Evolutionary conservation across 2,113 vertebrate species (phyloP).

Genomic region (Pollimyrus isidori): DNA sequence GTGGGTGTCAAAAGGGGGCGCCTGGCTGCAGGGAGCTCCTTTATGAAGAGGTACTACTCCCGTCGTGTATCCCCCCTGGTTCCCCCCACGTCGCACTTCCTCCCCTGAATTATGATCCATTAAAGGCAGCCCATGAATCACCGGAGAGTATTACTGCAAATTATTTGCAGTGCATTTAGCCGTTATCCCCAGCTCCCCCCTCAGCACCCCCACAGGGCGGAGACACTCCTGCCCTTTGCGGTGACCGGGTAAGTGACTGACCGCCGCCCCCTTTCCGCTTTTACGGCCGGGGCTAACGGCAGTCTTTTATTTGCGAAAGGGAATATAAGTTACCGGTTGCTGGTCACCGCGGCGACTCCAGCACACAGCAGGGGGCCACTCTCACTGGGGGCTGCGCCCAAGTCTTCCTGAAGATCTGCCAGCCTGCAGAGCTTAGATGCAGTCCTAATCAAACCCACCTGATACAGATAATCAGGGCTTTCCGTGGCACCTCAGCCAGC

Average conservation of each 20-base stretch:
- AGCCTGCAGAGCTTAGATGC: not conserved
- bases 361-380: not conserved
- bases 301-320: slow-evolving; percentile 66
- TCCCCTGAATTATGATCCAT: slow-evolving; percentile 77
- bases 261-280: slow-evolving; percentile 56
- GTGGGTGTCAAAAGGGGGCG: slow-evolving; percentile 70
- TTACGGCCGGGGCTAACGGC: slow-evolving; percentile 60
- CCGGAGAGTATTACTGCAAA: slow-evolving; percentile 81
- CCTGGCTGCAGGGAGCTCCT: slow-evolving; percentile 26
- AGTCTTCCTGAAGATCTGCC: not conserved
- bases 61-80: not conserved
- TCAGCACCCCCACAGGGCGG: slow-evolving; percentile 55
- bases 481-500: not conserved
- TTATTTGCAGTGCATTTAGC: slow-evolving; percentile 86
- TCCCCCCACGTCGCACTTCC: slow-evolving; percentile 60
- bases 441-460: not conserved
- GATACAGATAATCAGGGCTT: not conserved
- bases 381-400: slow-evolving; percentile 24
- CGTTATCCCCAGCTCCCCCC: slow-evolving; percentile 54
- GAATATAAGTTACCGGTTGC: slow-evolving; percentile 5
- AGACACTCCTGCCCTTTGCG: slow-evolving; percentile 79
- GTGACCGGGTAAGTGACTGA: slow-evolving; percentile 73
- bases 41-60: slow-evolving; percentile 76
- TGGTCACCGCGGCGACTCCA: not conserved
- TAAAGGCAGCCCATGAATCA: slow-evolving; percentile 84